A percentile compares a stretch with the other conserved stretches of the same genome.
Evolutionary conservation across 2,888 invertebrate species (phyloP).

Genomic region (Isotomurus palustris): DNA sequence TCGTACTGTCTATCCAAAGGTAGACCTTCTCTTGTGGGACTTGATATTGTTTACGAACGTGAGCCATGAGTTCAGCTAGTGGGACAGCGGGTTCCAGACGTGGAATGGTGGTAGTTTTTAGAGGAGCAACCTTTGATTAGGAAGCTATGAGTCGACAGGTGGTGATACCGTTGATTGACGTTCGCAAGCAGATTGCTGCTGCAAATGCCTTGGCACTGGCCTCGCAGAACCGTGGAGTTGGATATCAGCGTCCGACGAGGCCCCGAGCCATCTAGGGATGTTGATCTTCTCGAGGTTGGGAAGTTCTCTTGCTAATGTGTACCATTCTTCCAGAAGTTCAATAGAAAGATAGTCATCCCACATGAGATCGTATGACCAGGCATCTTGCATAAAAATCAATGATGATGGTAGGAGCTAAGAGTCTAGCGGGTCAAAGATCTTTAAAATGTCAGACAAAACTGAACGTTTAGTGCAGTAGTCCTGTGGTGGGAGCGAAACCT

Average conservation of each 20-base stretch:
- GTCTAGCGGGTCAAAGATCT: slow-evolving; percentile 17
- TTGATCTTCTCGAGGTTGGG: background rate
- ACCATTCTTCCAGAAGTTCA: background rate
- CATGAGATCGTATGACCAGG: slow-evolving; percentile 7
- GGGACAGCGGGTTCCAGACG: slow-evolving; percentile 35
- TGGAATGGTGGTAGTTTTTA: slow-evolving; percentile 38
- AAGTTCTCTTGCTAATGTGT: background rate
- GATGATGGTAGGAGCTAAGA: slow-evolving; percentile 9
- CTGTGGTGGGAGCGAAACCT: background rate
- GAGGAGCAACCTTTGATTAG: slow-evolving; percentile 40
- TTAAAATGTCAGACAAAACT: slow-evolving; percentile 7
- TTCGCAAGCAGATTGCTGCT: background rate
- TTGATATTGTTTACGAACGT: slow-evolving; percentile 2
- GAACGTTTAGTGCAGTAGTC: slow-evolving; percentile 6
- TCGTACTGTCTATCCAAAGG: slow-evolving; percentile 36
- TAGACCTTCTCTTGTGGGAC: background rate
- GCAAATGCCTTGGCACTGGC: slow-evolving; percentile 3
- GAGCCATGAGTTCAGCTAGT: slow-evolving; percentile 7
- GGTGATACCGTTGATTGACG: background rate
- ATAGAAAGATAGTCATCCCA: slow-evolving; percentile 10
- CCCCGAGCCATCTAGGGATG: slow-evolving; percentile 1
- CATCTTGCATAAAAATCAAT: background rate
- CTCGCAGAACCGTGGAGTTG: slow-evolving; percentile 2
- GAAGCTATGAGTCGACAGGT: slow-evolving; percentile 14
- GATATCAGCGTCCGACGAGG: background rate